phyloP scores from a whole-genome alignment of 2,797 vertebrate species.

The Poeciliopsis turneri region DNA sequence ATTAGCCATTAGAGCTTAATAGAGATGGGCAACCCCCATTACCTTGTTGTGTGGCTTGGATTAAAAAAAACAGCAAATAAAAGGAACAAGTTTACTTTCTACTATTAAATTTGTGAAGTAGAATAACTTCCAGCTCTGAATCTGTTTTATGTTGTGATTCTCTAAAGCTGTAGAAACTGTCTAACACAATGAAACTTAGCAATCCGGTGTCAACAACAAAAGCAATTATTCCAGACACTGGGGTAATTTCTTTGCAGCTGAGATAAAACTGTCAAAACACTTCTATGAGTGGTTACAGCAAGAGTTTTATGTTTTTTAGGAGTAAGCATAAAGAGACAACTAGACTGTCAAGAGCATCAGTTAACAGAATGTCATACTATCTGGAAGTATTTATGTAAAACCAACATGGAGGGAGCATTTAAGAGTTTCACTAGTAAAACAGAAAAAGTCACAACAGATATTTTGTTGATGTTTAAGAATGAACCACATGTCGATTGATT shows the following conservation, averaged over 20 bases:
- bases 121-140: not conserved
- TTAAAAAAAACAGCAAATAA: not conserved
- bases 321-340: constrained; percentile 2
- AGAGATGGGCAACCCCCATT: not conserved
- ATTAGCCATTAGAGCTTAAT: not conserved
- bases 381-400: not conserved
- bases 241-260: constrained; percentile 14
- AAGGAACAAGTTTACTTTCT: not conserved
- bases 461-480: not conserved
- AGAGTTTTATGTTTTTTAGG: constrained; percentile 9
- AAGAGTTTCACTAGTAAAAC: not conserved
- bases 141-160: not conserved
- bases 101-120: not conserved
- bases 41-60: not conserved
- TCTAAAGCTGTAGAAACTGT: not conserved
- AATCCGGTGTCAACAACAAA: not conserved
- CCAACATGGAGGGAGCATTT: not conserved
- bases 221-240: constrained; percentile 6
- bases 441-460: not conserved
- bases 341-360: not conserved
- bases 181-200: not conserved
- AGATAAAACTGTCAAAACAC: constrained; percentile 15
- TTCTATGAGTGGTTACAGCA: constrained; percentile 7
- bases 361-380: constrained; percentile 1
- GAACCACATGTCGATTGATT: not conserved